A percentile compares a stretch with the other conserved stretches of the same genome.
phyloP scores from a whole-genome alignment of 2,888 invertebrate species.

The Heteropelma amictum region DNA sequence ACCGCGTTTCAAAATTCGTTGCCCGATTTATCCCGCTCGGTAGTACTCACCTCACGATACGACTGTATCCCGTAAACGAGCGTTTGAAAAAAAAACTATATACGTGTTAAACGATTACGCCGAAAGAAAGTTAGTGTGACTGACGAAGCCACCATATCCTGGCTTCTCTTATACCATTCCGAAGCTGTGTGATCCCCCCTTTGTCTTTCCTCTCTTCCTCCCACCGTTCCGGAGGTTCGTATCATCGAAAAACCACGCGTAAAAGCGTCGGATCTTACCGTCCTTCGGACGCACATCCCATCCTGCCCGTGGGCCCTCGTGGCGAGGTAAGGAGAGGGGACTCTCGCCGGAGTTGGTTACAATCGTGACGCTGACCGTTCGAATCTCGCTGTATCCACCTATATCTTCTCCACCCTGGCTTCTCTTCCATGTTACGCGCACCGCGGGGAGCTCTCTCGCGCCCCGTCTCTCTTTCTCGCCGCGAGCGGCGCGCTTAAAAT shows the following conservation, averaged over 20 bases:
- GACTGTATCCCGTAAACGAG: slow-evolving; percentile 44
- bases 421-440: slow-evolving; percentile 20
- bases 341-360: neutral
- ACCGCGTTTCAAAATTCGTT: neutral
- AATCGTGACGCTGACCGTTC: neutral
- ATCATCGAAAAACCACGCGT: slow-evolving; percentile 32
- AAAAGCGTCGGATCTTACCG: slow-evolving; percentile 51
- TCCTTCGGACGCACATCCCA: slow-evolving; percentile 56
- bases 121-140: slow-evolving; percentile 77
- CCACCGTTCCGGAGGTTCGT: slow-evolving; percentile 4
- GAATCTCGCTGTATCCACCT: too few relatives aligned
- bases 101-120: slow-evolving; percentile 59
- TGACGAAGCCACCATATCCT: slow-evolving; percentile 75
- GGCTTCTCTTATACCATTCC: slow-evolving; percentile 77
- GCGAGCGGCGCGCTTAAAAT: neutral
- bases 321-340: too few relatives aligned
- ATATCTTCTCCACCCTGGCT: neutral
- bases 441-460: too few relatives aligned
- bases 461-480: too few relatives aligned
- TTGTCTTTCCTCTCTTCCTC: neutral
- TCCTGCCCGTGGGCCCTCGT: slow-evolving; percentile 40
- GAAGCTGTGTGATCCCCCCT: slow-evolving; percentile 59
- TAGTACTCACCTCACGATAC: slow-evolving; percentile 62
- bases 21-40: neutral
- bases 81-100: slow-evolving; percentile 33